These are phyloP conservation scores for Oscheius myriophilus DNA, from an alignment of 2,888 invertebrate species.

Conservation along the genomic window DNA sequence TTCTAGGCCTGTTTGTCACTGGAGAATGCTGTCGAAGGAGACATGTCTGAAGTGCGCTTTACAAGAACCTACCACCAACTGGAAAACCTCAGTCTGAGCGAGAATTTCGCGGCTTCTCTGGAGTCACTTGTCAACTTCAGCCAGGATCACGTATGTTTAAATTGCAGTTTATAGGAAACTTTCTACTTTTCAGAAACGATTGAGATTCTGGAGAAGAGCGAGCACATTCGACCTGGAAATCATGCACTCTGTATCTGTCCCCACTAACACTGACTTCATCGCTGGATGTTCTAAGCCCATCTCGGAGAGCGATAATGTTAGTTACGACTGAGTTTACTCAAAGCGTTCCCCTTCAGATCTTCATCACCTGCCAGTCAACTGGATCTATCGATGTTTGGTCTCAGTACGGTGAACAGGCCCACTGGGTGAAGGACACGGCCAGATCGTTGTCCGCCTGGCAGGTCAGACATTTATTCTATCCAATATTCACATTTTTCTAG, in stretches of 20 bases:
- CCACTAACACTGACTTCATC: slow-evolving; percentile 26
- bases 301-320: slow-evolving; percentile 15
- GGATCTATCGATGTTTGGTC: slow-evolving; percentile 22
- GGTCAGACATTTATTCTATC: slow-evolving; percentile 5
- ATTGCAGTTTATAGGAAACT: background rate
- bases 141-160: slow-evolving; percentile 22
- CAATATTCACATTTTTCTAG: too few species aligned
- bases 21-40: slow-evolving; percentile 47
- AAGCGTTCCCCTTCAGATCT: background rate
- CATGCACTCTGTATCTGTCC: slow-evolving; percentile 29
- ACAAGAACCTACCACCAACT: slow-evolving; percentile 32
- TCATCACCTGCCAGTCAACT: slow-evolving; percentile 7
- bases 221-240: slow-evolving; percentile 12
- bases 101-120: slow-evolving; percentile 29
- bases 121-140: slow-evolving; percentile 40
- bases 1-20: slow-evolving; percentile 38
- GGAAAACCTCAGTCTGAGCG: slow-evolving; percentile 18
- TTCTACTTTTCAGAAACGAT: slow-evolving; percentile 31
- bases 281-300: slow-evolving; percentile 4
- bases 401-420: slow-evolving; percentile 2
- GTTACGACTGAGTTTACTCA: background rate
- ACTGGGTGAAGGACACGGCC: slow-evolving; percentile 10
- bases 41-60: slow-evolving; percentile 37
- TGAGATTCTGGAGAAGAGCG: slow-evolving; percentile 46
- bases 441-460: slow-evolving; percentile 14